These are phyloP conservation scores for Ceratitis capitata DNA, from an alignment of 1,140 invertebrate species.

Conservation along the genomic window DNA sequence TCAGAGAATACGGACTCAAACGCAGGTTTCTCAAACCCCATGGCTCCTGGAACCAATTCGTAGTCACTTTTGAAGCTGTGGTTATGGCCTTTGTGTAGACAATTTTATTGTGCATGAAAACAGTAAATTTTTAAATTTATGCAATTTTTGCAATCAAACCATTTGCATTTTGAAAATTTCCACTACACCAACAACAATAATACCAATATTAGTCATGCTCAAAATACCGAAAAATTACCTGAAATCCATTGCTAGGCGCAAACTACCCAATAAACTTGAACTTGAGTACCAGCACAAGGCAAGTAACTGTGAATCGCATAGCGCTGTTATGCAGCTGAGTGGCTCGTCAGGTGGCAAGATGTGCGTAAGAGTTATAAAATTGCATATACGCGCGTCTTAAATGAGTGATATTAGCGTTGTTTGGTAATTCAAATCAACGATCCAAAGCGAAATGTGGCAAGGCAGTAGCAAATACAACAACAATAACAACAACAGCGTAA, in stretches of 20 bases:
- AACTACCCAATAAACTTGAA: background rate
- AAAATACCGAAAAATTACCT: background rate
- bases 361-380: background rate
- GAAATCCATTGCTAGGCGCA: background rate
- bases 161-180: background rate
- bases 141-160: background rate
- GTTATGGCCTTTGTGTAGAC: no score
- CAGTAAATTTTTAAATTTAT: no score
- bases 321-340: no score
- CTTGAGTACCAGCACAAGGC: background rate
- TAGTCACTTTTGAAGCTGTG: no score
- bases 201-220: background rate
- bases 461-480: background rate
- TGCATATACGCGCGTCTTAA: background rate
- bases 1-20: no score
- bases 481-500: background rate
- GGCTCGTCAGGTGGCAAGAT: no score
- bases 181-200: background rate
- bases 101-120: no score
- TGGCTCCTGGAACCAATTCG: no score
- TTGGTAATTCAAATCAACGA: background rate
- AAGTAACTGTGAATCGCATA: background rate
- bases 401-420: constrained; percentile 15
- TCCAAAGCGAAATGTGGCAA: background rate
- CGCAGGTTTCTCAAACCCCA: no score